phyloP scores from a whole-genome alignment of 2,888 invertebrate species.

The Thymelicus acteon region DNA sequence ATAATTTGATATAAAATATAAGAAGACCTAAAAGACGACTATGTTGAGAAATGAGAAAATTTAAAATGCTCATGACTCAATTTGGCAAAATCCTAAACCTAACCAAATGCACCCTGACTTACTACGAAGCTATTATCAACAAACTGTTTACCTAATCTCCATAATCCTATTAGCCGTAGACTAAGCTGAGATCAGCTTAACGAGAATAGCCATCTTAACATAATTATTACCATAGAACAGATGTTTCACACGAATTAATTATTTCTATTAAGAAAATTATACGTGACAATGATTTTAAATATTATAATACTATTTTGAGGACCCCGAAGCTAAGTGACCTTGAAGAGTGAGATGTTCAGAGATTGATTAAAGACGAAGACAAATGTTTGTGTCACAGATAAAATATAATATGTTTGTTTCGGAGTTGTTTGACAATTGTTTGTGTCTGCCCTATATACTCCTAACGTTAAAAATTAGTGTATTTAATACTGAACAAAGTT shows the following conservation, averaged over 20 bases:
- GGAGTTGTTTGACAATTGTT: too few relatives aligned
- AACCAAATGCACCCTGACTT: conserved; percentile 16
- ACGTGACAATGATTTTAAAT: too few relatives aligned
- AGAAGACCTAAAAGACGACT: background rate
- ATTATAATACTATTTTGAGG: too few relatives aligned
- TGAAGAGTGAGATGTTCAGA: too few relatives aligned
- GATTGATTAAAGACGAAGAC: too few relatives aligned
- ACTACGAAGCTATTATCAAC: conserved; percentile 15
- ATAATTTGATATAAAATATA: background rate
- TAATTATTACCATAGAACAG: conserved; percentile 25
- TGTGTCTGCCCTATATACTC: too few relatives aligned
- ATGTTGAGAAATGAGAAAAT: background rate
- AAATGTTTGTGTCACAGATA: too few relatives aligned
- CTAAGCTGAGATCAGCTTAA: conserved; percentile 34
- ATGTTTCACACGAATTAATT: conserved; percentile 5
- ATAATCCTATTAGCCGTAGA: conserved; percentile 33
- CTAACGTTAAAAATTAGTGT: too few relatives aligned
- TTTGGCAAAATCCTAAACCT: conserved; percentile 13
- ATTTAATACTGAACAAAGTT: too few relatives aligned
- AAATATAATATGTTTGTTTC: too few relatives aligned
- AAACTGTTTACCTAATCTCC: conserved; percentile 33
- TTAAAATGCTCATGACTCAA: conserved; percentile 9
- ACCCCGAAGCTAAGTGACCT: too few relatives aligned
- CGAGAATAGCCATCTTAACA: conserved; percentile 32
- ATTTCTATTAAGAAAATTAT: background rate